phyloP scores from a whole-genome alignment of 2,113 vertebrate species.

The Sinocyclocheilus rhinocerous region DNA sequence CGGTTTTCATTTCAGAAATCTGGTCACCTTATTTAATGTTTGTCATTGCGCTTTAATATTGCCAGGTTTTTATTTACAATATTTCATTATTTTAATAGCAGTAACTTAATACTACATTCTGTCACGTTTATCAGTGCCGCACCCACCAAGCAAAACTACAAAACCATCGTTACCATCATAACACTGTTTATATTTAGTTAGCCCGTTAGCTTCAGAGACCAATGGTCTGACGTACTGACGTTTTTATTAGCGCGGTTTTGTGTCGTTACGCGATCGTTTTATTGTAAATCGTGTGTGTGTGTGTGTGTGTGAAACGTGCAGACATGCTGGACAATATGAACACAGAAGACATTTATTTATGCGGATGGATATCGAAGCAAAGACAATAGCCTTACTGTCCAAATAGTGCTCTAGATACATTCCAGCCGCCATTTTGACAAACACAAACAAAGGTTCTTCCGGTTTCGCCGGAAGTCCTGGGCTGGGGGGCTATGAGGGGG shows the following conservation, averaged over 20 bases:
- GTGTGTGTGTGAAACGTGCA: neutral
- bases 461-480: slow-evolving; percentile 34
- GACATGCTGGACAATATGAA: neutral
- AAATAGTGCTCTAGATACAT: slow-evolving; percentile 69
- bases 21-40: neutral
- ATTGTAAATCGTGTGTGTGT: neutral
- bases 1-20: no score
- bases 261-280: neutral
- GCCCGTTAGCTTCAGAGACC: neutral
- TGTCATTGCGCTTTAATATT: neutral
- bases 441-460: slow-evolving; percentile 61
- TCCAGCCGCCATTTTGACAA: slow-evolving; percentile 69
- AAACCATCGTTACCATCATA: neutral
- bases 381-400: slow-evolving; percentile 63
- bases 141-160: neutral
- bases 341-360: neutral
- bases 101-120: neutral
- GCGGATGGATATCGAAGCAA: neutral
- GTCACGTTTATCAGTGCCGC: neutral
- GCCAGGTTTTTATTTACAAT: neutral
- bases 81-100: neutral
- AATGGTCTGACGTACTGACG: neutral
- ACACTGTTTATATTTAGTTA: neutral
- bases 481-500: no score
- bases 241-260: neutral